Evolutionary conservation across 2,113 vertebrate genomes (phyloP).

Genomic region (Fregetta grallaria): DNA sequence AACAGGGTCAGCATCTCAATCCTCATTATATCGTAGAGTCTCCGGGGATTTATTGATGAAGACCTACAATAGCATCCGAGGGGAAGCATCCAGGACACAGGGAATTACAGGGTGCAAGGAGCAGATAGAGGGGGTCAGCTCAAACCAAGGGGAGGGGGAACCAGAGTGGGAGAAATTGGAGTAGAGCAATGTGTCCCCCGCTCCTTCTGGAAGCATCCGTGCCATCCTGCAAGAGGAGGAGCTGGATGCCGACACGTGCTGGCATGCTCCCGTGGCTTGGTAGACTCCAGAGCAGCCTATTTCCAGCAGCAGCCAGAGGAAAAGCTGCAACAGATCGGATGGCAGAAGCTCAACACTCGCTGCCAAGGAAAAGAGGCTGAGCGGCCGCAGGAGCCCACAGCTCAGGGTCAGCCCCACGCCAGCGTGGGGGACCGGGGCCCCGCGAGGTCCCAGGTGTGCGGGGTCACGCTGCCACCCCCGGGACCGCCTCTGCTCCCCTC

Average conservation of each 20-base stretch:
- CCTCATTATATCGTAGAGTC: neutral
- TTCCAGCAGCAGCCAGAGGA: neutral
- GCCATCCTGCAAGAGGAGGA: too few relatives aligned
- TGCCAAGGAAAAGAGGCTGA: neutral
- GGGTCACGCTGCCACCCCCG: neutral
- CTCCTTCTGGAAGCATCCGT: neutral
- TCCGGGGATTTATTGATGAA: neutral
- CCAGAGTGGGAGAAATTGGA: neutral
- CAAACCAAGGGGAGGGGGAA: neutral
- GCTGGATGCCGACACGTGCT: neutral
- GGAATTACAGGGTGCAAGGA: neutral
- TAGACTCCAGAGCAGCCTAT: fast-evolving
- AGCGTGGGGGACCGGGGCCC: neutral
- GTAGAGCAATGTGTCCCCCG: neutral
- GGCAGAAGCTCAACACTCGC: neutral
- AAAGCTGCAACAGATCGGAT: neutral
- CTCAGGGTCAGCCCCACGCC: neutral
- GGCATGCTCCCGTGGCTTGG: neutral
- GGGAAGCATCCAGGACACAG: neutral
- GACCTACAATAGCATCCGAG: neutral
- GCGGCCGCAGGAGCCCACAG: neutral
- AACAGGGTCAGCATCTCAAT: neutral
- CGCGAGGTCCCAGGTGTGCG: neutral
- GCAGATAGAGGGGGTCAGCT: neutral
- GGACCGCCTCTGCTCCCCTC: neutral